These are phyloP conservation scores for Orchestes rusci DNA, from an alignment of 2,888 invertebrate genomes.

Conservation along the genomic window DNA sequence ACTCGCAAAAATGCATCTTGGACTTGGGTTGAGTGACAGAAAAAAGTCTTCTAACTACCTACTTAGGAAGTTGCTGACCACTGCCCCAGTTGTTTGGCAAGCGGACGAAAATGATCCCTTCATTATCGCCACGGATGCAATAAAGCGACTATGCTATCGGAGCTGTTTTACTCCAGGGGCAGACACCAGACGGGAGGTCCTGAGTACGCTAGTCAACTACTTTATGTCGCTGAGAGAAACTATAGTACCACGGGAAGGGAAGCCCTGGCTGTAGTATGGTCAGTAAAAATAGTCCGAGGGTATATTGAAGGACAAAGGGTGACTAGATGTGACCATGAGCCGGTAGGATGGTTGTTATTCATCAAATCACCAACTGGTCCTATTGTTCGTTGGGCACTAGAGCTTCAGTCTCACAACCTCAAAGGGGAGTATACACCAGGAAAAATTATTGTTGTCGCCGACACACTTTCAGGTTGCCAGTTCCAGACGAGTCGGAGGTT, in stretches of 20 bases:
- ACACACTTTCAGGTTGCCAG: constrained; percentile 15
- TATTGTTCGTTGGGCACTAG: constrained; percentile 41
- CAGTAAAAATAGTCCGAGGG: constrained; percentile 35
- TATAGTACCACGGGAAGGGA: constrained; percentile 29
- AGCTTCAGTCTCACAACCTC: constrained; percentile 36
- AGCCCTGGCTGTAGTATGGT: constrained; percentile 32
- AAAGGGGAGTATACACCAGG: constrained; percentile 18
- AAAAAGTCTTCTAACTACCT: constrained; percentile 16
- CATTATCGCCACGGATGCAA: constrained; percentile 24
- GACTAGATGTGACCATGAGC: constrained; percentile 42
- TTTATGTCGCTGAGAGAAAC: constrained; percentile 27
- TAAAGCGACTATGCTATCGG: constrained; percentile 25
- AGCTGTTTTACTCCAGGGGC: constrained; percentile 26
- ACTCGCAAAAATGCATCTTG: constrained; percentile 20
- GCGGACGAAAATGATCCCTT: constrained; percentile 9
- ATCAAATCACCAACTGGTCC: constrained; percentile 35
- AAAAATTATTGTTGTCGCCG: constrained; percentile 18
- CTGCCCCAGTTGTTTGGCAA: constrained; percentile 10
- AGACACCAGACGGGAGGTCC: constrained; percentile 25
- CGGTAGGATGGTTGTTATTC: constrained; percentile 43
- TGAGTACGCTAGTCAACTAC: constrained; percentile 30
- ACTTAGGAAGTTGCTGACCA: constrained; percentile 2
- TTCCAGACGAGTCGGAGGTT: neutral
- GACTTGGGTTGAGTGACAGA: constrained; percentile 10
- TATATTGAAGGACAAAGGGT: constrained; percentile 39